phyloP scores from a whole-genome alignment of 92 coral and sea anemone species.

The Zoanthus sociatus region DNA sequence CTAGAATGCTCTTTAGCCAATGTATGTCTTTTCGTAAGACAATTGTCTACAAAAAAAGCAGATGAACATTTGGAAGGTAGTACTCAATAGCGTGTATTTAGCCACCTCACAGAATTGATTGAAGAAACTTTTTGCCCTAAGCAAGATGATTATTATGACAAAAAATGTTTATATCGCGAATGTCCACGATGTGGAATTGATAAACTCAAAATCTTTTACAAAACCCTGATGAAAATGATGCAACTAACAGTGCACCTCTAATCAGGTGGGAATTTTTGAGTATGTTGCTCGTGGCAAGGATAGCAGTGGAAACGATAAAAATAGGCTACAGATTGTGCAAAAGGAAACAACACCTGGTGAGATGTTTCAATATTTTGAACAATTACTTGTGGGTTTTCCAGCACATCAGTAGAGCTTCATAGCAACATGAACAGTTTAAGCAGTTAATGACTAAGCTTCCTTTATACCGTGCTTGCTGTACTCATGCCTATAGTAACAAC shows the following conservation, averaged over 20 bases:
- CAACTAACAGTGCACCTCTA: constrained; percentile 40
- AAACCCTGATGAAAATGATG: constrained; percentile 22
- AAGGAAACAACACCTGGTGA: constrained; percentile 66
- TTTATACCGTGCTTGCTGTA: constrained; percentile 45
- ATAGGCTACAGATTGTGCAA: constrained; percentile 46
- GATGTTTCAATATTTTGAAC: constrained; percentile 53
- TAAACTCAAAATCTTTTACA: neutral
- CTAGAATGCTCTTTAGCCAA: constrained; percentile 45
- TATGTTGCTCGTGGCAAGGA: constrained; percentile 39
- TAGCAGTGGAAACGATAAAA: constrained; percentile 36
- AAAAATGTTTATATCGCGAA: constrained; percentile 3
- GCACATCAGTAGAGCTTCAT: constrained; percentile 69
- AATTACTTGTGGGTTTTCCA: constrained; percentile 48
- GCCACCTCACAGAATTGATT: constrained; percentile 21
- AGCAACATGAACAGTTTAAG: constrained; percentile 58
- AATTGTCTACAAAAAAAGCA: constrained; percentile 4
- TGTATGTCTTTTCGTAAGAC: constrained; percentile 59
- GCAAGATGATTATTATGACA: constrained; percentile 3
- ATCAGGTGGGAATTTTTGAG: constrained; percentile 65
- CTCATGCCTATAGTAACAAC: constrained; percentile 60
- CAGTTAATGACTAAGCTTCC: constrained; percentile 50
- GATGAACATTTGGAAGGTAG: constrained; percentile 11
- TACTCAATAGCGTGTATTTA: constrained; percentile 6
- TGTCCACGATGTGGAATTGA: constrained; percentile 36
- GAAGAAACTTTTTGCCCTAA: neutral